Conservation (phyloP, 2,113 vertebrate species). For the Otocyon megalotis region DNA sequence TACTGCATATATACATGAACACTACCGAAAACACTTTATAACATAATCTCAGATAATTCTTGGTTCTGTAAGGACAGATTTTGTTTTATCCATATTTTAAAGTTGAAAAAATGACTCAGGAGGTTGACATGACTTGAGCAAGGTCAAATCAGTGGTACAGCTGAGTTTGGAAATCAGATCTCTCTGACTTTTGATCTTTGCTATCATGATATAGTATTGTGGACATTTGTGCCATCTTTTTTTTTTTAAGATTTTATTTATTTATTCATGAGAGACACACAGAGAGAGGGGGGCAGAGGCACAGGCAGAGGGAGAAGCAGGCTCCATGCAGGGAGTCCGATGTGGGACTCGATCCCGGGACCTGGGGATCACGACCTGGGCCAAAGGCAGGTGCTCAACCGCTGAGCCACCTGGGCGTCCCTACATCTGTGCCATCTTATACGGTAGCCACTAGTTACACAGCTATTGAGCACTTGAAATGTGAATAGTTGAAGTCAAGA, state of each 20-base stretch:
- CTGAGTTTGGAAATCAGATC: background rate
- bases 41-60: background rate
- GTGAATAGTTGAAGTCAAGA: background rate
- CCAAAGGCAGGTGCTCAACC: no score
- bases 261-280: no score
- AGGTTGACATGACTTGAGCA: background rate
- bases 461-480: background rate
- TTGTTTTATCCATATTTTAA: background rate
- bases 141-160: background rate
- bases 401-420: no score
- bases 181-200: background rate
- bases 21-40: background rate
- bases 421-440: background rate
- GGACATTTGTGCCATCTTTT: no score
- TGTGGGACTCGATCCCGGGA: no score
- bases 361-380: no score
- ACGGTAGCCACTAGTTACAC: no score
- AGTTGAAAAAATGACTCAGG: background rate
- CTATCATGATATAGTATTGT: background rate
- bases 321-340: no score
- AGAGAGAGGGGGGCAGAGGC: no score
- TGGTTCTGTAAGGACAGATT: background rate
- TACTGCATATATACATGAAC: background rate
- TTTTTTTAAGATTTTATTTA: no score
- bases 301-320: no score